Evolutionary conservation across 2,888 invertebrate species (phyloP), one percentile per base, ranked within the genome.

Genomic region (Gasteruption jaculator): DNA sequence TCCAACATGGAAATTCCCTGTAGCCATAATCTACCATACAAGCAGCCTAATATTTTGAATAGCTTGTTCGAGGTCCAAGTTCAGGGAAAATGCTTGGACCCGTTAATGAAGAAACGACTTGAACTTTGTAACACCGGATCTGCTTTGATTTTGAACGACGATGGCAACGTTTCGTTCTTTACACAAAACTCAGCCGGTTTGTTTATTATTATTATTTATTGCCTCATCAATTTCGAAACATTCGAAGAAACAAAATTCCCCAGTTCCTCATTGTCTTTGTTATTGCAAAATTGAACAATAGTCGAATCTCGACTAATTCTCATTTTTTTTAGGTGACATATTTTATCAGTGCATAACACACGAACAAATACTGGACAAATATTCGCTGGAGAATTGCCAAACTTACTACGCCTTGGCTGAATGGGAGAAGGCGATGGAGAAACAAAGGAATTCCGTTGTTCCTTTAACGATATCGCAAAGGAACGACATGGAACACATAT

Each of bases 301-400:
- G n/a, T n/a, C n/a, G n/a, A n/a, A n/a, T n/a, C n/a, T n/a, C n/a
- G n/a, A n/a, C n/a, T n/a, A n/a, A n/a, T n/a, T n/a, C n/a, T 38
- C 25, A 14, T 37, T 25, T 26, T 41, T 50, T 47, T 6, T 34
- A 65, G 66, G 64, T 20, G 70, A 70, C 43, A 49, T 70, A 44
- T 70, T 61, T 54, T 68, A 70, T 56, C 68, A 68, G 33, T 58
- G 65, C 20, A 54, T 68, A 41, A 62, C 63, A 25, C 53, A 69
- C 34, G 51, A 58, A 16, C 49, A 45, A 24, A 5, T 21, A 3
- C 39, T 62, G 12, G 45, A 60, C 10, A 48, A 49, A 34, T 54
- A 53, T 50, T 62, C 62, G 4, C 21, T 41, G 2, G 46, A 58
- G 12, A 68, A 70, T 46, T 46, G 44, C 24, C 56, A 54, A 46